These are phyloP conservation scores for Oryctes rhinoceros DNA, from an alignment of 1,140 invertebrate genomes.

Conservation along the genomic window DNA sequence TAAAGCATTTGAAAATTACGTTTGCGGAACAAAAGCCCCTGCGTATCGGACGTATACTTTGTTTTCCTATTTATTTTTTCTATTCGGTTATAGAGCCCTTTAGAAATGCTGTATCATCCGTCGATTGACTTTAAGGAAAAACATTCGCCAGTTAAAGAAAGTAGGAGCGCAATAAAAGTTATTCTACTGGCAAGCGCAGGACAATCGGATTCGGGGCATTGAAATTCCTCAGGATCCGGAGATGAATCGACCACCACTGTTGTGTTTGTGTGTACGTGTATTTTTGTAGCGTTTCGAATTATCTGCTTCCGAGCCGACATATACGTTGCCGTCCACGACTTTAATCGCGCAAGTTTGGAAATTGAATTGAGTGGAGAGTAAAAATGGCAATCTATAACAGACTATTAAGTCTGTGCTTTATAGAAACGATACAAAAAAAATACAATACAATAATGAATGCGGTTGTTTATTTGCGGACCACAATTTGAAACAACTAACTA, in stretches of 20 bases:
- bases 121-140: neutral
- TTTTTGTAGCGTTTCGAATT: too few species aligned
- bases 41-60: neutral
- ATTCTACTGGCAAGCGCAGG: neutral
- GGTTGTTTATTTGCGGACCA: too few species aligned
- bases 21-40: neutral
- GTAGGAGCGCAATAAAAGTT: slow-evolving; percentile 13
- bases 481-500: too few species aligned
- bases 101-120: slow-evolving; percentile 1
- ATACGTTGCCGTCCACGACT: too few species aligned
- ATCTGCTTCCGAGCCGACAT: too few species aligned
- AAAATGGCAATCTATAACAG: too few species aligned
- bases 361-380: too few species aligned
- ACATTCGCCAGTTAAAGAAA: neutral
- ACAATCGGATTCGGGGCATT: neutral
- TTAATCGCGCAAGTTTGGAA: too few species aligned
- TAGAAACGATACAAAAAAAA: too few species aligned
- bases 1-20: slow-evolving; percentile 10
- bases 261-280: neutral
- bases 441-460: too few species aligned
- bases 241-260: neutral
- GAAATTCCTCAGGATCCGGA: neutral
- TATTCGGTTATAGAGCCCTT: neutral
- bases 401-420: too few species aligned
- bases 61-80: slow-evolving; percentile 19